A percentile compares a stretch with the other conserved stretches of the same genome.
These are phyloP conservation scores for Eristalinus aeneus DNA, from an alignment of 2,888 invertebrate species.

Conservation along the genomic window DNA sequence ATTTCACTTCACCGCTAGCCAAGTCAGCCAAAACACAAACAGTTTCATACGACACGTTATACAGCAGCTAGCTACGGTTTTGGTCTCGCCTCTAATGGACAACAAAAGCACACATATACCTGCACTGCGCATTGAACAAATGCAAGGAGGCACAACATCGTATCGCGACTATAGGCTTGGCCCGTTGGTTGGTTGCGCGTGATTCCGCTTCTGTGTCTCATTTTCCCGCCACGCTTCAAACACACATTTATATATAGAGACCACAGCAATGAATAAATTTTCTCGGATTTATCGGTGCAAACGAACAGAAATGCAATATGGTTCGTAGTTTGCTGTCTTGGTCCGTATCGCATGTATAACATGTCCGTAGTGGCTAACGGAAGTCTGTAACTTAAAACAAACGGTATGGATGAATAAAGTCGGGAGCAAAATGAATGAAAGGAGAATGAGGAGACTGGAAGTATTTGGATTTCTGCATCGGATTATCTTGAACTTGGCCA, in stretches of 20 bases:
- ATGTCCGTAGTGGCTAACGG: constrained; percentile 56
- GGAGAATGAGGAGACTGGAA: neutral
- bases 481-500: constrained; percentile 42
- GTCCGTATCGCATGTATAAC: constrained; percentile 27
- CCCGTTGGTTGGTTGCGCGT: constrained; percentile 59
- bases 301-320: constrained; percentile 49
- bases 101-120: constrained; percentile 8
- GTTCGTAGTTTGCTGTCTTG: neutral
- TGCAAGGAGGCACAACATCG: constrained; percentile 19
- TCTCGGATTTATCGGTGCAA: constrained; percentile 33
- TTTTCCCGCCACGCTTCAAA: constrained; percentile 15
- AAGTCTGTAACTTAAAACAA: constrained; percentile 57
- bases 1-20: constrained; percentile 68
- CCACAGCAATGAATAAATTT: constrained; percentile 59
- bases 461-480: neutral
- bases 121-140: neutral
- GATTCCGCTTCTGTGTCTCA: constrained; percentile 49
- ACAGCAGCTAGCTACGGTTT: neutral
- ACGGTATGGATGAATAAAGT: constrained; percentile 27
- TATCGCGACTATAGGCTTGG: constrained; percentile 31
- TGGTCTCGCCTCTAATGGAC: neutral
- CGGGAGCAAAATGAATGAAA: neutral
- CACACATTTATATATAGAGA: neutral
- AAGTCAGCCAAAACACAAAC: constrained; percentile 64
- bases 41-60: neutral